Evolutionary conservation across 2,888 invertebrate species (phyloP), one percentile per base, ranked within the genome.

Genomic region (Leptinotarsa juncta): DNA sequence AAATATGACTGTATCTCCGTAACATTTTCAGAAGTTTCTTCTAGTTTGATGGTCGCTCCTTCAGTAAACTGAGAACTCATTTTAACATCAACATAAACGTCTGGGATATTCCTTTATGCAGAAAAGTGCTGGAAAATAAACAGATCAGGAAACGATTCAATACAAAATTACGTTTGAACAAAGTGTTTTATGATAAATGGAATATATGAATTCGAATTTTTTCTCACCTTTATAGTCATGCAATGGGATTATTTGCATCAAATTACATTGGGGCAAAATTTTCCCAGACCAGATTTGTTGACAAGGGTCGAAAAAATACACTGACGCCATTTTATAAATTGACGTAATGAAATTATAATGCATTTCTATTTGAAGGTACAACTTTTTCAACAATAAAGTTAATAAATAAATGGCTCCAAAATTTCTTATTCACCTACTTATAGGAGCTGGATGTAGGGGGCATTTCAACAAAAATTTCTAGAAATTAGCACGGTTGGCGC

Each of bases 1-100:
- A 96, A 89, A 84, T 96, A 96, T 65, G 93, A 93, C 84, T 96
- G 95, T 79, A 96, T 92, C 82, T 94, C 93, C 10, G 92, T 92
- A 49, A 93, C 92, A 79, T 87, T 88, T 77, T 88, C 88, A n/a
- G 85, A 75, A 50, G 87, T 84, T 71, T 90, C 89, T 80, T 89
- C 89, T 73, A 90, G 84, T 77, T 88, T 89, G 62, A 89, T 87
- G 68, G 89, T 87, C 68, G 89, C 87, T 75, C 80, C 81, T 68
- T 85, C 83, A 48, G 85, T 77, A 77, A 87, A 85, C 77, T 86
- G 85, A 79, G 87, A 85, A 78, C 87, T 81, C 89, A 89, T 89
- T 62, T 76, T 85, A 7, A 80, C 81, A 78, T 78, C 42, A 42
- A 42, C 42, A 42, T 42, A 42, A 3, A 42, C 42, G 32, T 32